phyloP scores from a whole-genome alignment of 2,888 invertebrate species.

The Lycia hirtaria region DNA sequence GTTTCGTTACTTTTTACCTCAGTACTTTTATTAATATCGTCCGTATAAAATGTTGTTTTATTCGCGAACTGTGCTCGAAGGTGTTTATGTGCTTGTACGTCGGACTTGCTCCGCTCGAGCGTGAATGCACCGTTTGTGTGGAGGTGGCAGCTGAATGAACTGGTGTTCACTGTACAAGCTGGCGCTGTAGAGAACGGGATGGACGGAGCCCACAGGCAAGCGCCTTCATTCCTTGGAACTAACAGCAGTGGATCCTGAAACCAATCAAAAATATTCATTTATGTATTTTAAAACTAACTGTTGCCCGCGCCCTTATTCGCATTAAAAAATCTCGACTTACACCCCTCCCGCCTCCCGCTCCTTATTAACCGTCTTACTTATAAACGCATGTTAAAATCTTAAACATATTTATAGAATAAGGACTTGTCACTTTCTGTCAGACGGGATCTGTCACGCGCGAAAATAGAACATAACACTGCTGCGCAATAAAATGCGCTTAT shows the following conservation, averaged over 20 bases:
- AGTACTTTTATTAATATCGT: conserved; percentile 25
- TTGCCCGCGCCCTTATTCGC: too few species aligned
- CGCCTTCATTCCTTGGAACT: conserved; percentile 87
- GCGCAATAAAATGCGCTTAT: too few species aligned
- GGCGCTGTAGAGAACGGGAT: conserved; percentile 75
- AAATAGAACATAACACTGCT: too few species aligned
- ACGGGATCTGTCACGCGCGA: too few species aligned
- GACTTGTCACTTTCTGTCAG: too few species aligned
- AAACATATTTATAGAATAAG: too few species aligned
- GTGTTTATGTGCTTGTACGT: conserved; percentile 71
- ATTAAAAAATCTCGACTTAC: too few species aligned
- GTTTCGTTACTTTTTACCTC: conserved; percentile 27
- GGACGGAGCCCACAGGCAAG: conserved; percentile 78
- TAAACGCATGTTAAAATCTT: too few species aligned
- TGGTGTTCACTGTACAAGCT: conserved; percentile 72
- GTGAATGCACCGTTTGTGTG: conserved; percentile 75
- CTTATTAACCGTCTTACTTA: too few species aligned
- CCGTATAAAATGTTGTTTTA: conserved; percentile 72
- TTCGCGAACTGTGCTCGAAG: conserved; percentile 58
- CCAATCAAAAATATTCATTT: neutral
- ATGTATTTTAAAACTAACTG: too few species aligned
- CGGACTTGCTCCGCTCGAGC: conserved; percentile 78
- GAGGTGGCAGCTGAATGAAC: conserved; percentile 78
- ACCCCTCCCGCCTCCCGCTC: too few species aligned
- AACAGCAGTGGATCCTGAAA: conserved; percentile 85